Evolutionary conservation across 2,113 vertebrate genomes (phyloP), one percentile per base, ranked within the genome.

Genomic region (Vulpes vulpes): DNA sequence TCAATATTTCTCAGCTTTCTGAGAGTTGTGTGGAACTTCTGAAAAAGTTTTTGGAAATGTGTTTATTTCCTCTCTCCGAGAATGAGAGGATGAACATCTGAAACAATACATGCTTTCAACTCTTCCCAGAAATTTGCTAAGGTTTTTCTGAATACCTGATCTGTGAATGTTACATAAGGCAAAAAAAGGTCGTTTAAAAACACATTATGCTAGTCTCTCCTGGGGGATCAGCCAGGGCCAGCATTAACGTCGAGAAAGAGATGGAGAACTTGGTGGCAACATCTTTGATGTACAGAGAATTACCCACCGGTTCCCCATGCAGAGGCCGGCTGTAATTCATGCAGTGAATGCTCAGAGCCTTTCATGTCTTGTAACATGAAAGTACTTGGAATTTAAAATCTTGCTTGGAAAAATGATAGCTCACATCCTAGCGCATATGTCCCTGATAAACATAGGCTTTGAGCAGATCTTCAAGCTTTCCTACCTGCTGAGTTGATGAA

Each of bases 331-430:
- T 90, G 3, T 90, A 90, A 96, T 95, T 96, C 86, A 94, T 35
- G 15, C 32, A 57, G 64, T 35, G 62, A 76, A 20, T 84, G 67
- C 67, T 64, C 38, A 71, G 60, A 57, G 83, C 83, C 55, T 97
- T 97, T 97, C 95, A 97, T 96, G 86, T 97, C 78, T 94, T 83
- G 20, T 78, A 95, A 96, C 69, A 78, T 90, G 92, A 95, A 94
- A 97, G 87, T 94, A 59, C 43, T 87, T 60, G 15, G 82, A 95
- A 25, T 91, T 97, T 92, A 94, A 88, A 93, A 89, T 94, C 62
- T 96, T 92, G 27, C 79, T 94, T 88, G 74, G 83, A n/a, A 92
- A 96, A 96, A 95, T 90, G 62, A 74, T 91, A 91, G 60, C 80
- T 93, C 83, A 83, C 5, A 11, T 87, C 57, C 90, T 86, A 80